phyloP scores from a whole-genome alignment of 92 coral and sea anemone genomes.

The Anthopleura xanthogrammica region DNA sequence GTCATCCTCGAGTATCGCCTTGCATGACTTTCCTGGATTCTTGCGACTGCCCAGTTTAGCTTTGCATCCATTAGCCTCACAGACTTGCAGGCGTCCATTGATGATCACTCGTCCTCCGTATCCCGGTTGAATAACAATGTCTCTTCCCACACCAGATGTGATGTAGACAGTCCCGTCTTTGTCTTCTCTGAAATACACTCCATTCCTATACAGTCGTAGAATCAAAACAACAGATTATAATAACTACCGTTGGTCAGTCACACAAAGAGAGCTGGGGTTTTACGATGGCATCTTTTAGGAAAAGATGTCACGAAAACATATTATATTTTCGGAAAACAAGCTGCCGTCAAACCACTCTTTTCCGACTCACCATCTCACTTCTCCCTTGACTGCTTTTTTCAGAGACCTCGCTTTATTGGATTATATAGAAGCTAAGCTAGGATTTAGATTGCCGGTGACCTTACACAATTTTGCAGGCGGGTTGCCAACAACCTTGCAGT shows the following conservation, averaged over 20 bases:
- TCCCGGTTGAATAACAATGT: conserved; percentile 22
- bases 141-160: conserved; percentile 10
- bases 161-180: conserved; percentile 15
- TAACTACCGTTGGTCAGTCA: too few species aligned
- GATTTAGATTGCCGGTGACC: too few species aligned
- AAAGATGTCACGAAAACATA: too few species aligned
- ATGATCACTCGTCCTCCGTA: conserved; percentile 23
- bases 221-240: background rate
- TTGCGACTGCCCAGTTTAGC: conserved; percentile 14
- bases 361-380: too few species aligned
- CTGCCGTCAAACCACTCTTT: too few species aligned
- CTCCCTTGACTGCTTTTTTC: too few species aligned
- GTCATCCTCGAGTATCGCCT: conserved; percentile 13
- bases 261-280: too few species aligned
- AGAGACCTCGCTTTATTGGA: too few species aligned
- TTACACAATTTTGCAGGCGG: background rate
- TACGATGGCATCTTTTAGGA: too few species aligned
- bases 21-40: conserved; percentile 10
- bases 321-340: too few species aligned
- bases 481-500: too few species aligned
- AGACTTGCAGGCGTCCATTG: conserved; percentile 7
- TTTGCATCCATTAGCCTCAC: background rate
- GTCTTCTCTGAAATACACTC: background rate
- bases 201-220: background rate
- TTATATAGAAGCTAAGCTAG: too few species aligned